Base-by-base conservation (phyloP, 2,113 vertebrate genomes). In the Condylura cristata region DNA sequence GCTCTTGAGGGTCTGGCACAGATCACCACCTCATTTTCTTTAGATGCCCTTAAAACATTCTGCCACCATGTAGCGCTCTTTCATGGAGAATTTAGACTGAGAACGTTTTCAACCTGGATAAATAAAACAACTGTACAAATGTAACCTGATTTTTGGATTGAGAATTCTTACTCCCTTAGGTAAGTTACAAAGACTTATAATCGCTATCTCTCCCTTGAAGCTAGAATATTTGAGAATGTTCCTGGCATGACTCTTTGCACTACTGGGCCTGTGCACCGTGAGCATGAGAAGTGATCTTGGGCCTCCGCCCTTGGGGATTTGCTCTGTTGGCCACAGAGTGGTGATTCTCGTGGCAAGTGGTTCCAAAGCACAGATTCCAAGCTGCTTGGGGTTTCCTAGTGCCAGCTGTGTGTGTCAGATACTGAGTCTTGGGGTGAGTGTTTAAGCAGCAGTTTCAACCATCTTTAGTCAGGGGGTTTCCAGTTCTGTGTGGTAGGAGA, bases 61-160 rank as follows among this genome's bases (percentile, higher is more conserved):
- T 92, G 46, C 34, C 53, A 93, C 20, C 75, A 66, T 61, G 89
- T 85, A 91, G 39, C 94, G 32, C 61, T 94, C 96, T 88, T 90
- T 87, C 41, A 7, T 17, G 61, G 48, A 76, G 65, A 90, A 76
- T 95, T 95, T 90, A 95, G 84, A 70, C 32, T 84, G 78, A 83
- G 78, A 91, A 89, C 6, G 75, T 88, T 83, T 87, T 88, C 83
- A 86, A 44, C 14, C 71, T 93, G 30, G 30, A 70, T 58, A 74
- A 96, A 95, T 13, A 71, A 78, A 87, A 79, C 53, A 66, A 39
- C 32, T 65, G 51, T 94, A 78, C 53, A 90, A 66, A 92, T 88
- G 63, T 70, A 93, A 89, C 79, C 51, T 78, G 41, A 32, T 78
- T 90, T 94, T 34, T 76, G 60, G 51, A 65, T 74, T 51, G 48